phyloP scores from a whole-genome alignment of 1,140 invertebrate species.

The Bombus turneri region DNA sequence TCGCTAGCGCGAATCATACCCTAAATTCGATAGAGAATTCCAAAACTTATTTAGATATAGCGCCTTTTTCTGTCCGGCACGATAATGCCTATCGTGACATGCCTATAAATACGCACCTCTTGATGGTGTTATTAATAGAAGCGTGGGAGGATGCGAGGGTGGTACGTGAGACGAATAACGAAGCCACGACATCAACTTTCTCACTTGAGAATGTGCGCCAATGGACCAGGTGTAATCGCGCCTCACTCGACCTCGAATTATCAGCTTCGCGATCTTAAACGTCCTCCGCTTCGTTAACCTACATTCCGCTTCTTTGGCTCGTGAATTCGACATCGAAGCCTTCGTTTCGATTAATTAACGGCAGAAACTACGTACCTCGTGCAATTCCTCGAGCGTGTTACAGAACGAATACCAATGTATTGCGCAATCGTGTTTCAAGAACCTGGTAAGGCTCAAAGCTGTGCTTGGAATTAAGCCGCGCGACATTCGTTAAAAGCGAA shows the following conservation, averaged over 20 bases:
- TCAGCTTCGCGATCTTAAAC: constrained; percentile 25
- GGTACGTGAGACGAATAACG: constrained; percentile 58
- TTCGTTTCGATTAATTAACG: constrained; percentile 34
- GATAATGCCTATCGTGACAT: constrained; percentile 21
- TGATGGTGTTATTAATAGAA: constrained; percentile 60
- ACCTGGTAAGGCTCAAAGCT: neutral
- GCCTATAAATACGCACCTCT: constrained; percentile 34
- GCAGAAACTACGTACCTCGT: neutral
- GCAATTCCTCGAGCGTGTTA: neutral
- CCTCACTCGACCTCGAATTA: constrained; percentile 12
- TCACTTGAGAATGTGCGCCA: constrained; percentile 22
- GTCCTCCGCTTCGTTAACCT: constrained; percentile 25
- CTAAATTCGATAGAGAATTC: neutral
- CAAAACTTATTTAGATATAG: neutral
- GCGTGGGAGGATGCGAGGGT: constrained; percentile 60
- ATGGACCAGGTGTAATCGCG: constrained; percentile 45
- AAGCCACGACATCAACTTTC: constrained; percentile 45
- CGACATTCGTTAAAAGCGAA: constrained; percentile 27
- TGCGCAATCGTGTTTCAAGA: constrained; percentile 3
- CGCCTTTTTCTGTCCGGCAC: neutral
- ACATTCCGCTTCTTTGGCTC: constrained; percentile 12
- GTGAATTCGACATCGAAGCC: constrained; percentile 10
- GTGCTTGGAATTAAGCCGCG: neutral
- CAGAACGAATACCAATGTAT: neutral
- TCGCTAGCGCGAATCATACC: too few relatives aligned